Conservation (phyloP, 2,888 invertebrate species). For the Amitus sp. region DNA sequence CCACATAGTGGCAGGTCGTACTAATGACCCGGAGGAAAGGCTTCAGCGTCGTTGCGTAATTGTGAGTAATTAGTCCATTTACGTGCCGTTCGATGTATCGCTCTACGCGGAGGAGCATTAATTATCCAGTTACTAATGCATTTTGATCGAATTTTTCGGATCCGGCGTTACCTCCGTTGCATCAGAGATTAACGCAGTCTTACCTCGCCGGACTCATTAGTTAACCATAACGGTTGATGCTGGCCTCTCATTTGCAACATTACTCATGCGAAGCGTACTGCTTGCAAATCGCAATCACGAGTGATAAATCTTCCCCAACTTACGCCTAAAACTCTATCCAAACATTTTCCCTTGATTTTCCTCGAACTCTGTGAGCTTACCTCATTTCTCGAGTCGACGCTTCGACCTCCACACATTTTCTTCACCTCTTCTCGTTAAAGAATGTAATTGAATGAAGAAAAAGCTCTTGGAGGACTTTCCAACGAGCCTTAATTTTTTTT, state of each 20-base stretch:
- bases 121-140: conserved; percentile 56
- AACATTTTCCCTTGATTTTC: neutral
- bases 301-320: conserved; percentile 20
- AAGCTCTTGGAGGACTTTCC: too few relatives aligned
- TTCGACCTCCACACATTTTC: too few relatives aligned
- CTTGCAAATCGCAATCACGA: conserved; percentile 21
- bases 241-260: conserved; percentile 47
- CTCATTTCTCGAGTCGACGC: too few relatives aligned
- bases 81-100: conserved; percentile 42
- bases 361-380: neutral
- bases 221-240: conserved; percentile 46
- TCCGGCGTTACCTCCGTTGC: conserved; percentile 48
- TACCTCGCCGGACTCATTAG: conserved; percentile 51
- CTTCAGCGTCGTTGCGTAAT: conserved; percentile 47
- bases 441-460: too few relatives aligned
- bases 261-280: conserved; percentile 27
- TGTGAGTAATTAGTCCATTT: conserved; percentile 58
- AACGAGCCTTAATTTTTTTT: too few relatives aligned
- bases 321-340: neutral
- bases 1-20: conserved; percentile 40
- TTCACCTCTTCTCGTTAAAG: too few relatives aligned
- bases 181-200: conserved; percentile 54
- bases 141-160: conserved; percentile 53
- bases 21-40: conserved; percentile 51
- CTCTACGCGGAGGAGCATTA: conserved; percentile 46